Evolutionary conservation across 1,140 invertebrate genomes (phyloP), one percentile per base, ranked within the genome.

Genomic region (Olivierus martensii): DNA sequence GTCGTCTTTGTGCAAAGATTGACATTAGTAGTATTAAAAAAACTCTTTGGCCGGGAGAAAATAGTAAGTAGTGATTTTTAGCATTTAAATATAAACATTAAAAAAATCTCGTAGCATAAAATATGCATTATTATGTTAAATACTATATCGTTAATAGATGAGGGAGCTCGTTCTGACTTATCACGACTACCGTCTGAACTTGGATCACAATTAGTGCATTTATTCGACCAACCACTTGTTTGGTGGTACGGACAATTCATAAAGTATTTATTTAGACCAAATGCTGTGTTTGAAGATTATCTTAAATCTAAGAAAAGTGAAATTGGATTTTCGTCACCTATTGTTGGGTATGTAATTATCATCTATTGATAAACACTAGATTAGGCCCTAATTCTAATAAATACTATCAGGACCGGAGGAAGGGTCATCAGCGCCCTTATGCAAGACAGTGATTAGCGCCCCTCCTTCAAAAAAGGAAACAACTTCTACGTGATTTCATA

Each of bases 231-330:
- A 69, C 94, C 95, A 0, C 75, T 90, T 46, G 91, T 90, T 28
- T 99, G 94, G 92, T 98, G 93, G 89, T 81, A 96, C 35, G 90
- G 90, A 1, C 93, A 98, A 71, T 84, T 98, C 65, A 71, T 96
- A 1, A 85, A 85, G 61, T 97, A 88, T 69, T 71, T 97, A 35
- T 75, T 94, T 49, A 75, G 85, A 58, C 87, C 87, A n/a, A 83
- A 89, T 57, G 15, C 44, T 10, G 70, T 78, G 15, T 82, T 84
- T 28, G 71, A 79, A 56, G 72, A 78, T 43, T 77, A 87, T 19
- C 73, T 98, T 10, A 75, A 84, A 7, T 74, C 80, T 35, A 79
- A 83, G 3, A 79, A 79, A 57, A 72, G 78, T 6, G 84, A 81
- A 63, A 74, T 97, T 47, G 79, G 81, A 51, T 93, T 91, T 68